phyloP scores from a whole-genome alignment of 37 sponge, comb jelly and placozoan genomes.

The Ephydatia muelleri region DNA sequence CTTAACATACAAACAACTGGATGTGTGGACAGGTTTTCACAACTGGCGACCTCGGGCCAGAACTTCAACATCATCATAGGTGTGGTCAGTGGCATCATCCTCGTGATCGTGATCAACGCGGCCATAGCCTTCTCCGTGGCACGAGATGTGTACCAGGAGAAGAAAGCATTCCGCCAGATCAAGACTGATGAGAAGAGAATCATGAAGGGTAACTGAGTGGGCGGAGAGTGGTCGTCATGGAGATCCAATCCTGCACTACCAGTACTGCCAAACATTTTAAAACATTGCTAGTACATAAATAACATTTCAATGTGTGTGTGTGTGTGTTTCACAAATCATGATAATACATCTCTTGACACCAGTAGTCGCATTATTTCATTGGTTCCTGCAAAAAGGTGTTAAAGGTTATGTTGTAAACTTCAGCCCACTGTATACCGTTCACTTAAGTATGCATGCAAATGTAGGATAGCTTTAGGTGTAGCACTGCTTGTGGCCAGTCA shows the following conservation, averaged over 20 bases:
- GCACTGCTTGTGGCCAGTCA: too few species aligned
- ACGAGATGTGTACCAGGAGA: slow-evolving; percentile 48
- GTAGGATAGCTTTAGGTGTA: too few species aligned
- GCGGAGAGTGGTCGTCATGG: too few species aligned
- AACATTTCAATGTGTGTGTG: background rate
- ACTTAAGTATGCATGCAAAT: too few species aligned
- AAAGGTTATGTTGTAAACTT: background rate
- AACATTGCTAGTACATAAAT: background rate
- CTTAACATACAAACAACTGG: background rate
- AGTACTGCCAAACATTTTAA: background rate
- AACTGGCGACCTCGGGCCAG: background rate
- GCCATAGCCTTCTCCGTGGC: slow-evolving; percentile 43
- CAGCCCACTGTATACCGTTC: too few species aligned
- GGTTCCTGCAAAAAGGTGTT: slow-evolving; percentile 61
- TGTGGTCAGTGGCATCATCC: background rate
- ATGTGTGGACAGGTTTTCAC: background rate
- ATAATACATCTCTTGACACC: slow-evolving; percentile 72
- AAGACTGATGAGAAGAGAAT: slow-evolving; percentile 16
- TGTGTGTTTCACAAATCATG: background rate
- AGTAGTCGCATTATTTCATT: slow-evolving; percentile 90
- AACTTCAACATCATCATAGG: background rate
- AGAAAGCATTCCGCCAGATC: slow-evolving; percentile 41
- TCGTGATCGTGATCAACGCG: background rate
- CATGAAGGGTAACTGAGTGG: background rate
- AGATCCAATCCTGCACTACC: too few species aligned